A percentile compares a stretch with the other conserved stretches of the same genome.
These are phyloP conservation scores for Penaeus vannamei DNA, from an alignment of 1,140 invertebrate genomes.

Conservation along the genomic window DNA sequence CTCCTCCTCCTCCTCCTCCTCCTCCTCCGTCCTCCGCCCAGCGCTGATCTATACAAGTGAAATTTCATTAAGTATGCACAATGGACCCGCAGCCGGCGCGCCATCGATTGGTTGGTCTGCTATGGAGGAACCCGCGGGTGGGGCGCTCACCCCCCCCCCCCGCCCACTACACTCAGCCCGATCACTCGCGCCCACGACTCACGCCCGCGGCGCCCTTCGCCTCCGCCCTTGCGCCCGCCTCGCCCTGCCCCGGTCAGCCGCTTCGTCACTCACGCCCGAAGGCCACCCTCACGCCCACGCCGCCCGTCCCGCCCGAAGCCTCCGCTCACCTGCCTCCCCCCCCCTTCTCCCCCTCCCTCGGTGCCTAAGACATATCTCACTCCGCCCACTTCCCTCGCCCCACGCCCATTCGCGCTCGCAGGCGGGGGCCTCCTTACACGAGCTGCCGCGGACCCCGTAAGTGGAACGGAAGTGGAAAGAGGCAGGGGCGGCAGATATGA, in stretches of 20 bases:
- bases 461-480: neutral
- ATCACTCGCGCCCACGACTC: slow-evolving; percentile 19
- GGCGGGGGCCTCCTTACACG: too few species aligned
- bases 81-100: slow-evolving; percentile 61
- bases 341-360: slow-evolving; percentile 3
- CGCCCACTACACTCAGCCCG: neutral
- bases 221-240: neutral
- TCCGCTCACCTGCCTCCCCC: neutral
- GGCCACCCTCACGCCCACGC: neutral
- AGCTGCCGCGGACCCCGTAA: neutral
- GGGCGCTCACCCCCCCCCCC: neutral
- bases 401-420: neutral
- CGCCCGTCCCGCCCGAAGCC: neutral
- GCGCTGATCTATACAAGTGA: slow-evolving; percentile 66
- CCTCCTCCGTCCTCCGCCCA: neutral
- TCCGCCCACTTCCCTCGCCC: neutral
- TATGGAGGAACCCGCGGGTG: slow-evolving; percentile 26
- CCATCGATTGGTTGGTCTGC: slow-evolving; percentile 56
- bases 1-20: slow-evolving; percentile 8
- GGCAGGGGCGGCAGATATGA: neutral
- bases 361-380: neutral
- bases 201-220: neutral
- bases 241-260: neutral
- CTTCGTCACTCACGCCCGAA: neutral
- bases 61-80: slow-evolving; percentile 67